phyloP scores from a whole-genome alignment of 2,888 invertebrate species.

The Acrocera orbiculus region DNA sequence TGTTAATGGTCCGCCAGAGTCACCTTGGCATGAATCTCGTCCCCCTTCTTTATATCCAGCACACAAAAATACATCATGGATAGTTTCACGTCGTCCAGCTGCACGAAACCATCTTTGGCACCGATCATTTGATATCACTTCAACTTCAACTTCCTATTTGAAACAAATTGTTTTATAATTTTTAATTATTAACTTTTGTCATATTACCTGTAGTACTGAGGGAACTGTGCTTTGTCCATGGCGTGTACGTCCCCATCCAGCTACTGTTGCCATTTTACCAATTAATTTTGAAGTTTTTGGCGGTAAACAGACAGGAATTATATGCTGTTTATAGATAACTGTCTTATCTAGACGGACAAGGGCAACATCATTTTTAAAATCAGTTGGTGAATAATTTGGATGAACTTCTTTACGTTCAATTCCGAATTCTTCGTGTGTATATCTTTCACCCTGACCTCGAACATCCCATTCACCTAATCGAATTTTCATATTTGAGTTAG shows the following conservation, averaged over 20 bases:
- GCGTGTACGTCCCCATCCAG: slow-evolving; percentile 81
- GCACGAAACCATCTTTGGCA: slow-evolving; percentile 88
- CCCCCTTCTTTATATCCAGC: slow-evolving; percentile 84
- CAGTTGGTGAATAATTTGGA: slow-evolving; percentile 75
- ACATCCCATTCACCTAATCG: slow-evolving; percentile 89
- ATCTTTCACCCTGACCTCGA: slow-evolving; percentile 61
- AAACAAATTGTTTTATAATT: not conserved
- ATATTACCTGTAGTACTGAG: slow-evolving; percentile 49
- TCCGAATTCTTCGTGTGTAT: slow-evolving; percentile 71
- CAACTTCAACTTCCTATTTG: slow-evolving; percentile 56
- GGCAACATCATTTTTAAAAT: slow-evolving; percentile 82
- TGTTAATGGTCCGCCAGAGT: slow-evolving; percentile 79
- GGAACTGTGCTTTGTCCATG: slow-evolving; percentile 81
- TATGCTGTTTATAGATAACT: slow-evolving; percentile 80
- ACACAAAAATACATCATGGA: slow-evolving; percentile 82
- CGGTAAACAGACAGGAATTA: slow-evolving; percentile 80
- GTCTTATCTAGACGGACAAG: slow-evolving; percentile 61
- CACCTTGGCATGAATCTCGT: slow-evolving; percentile 55
- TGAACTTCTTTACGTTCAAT: slow-evolving; percentile 84
- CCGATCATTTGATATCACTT: slow-evolving; percentile 74
- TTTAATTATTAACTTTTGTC: not conserved
- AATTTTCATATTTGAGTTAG: slow-evolving; percentile 74
- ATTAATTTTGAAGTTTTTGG: slow-evolving; percentile 57
- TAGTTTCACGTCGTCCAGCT: slow-evolving; percentile 77
- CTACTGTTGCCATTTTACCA: slow-evolving; percentile 79